Base-by-base conservation (phyloP, 2,888 invertebrate species). In the Leptinotarsa haldemani region DNA sequence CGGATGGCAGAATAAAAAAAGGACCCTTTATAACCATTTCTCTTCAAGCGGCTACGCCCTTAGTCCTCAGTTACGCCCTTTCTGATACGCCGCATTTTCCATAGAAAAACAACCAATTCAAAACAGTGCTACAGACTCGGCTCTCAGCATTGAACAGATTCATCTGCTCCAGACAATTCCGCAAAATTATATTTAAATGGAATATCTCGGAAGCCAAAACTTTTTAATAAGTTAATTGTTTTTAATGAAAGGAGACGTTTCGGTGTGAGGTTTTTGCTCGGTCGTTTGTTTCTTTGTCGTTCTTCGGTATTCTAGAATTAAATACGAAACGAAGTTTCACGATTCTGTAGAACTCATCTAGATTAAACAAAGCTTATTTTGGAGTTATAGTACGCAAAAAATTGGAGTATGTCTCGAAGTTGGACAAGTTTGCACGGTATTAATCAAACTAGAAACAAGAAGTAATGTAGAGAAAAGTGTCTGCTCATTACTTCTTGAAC, bases 211-310 rank as follows among this genome's bases (percentile, higher is more conserved):
- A 53, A 22, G 65, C 65, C 9, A n/a, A 52, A 70, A 70, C 25
- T 70, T 70, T 70, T 65, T 70, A 70, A 70, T 70, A 70, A 70
- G 52, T 52, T 50, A 70, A 70, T 65, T 65, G 47, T 22, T n/a
- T 40, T 40, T 65, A 70, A 65, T 70, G 52, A 65, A 53, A 70
- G 47, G 65, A 56, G 56, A 53, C 30, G 47, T 50, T 47, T 25
- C 25, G 30, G 30, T 46, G n/a, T 65, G 15, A 20, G 40, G 56
- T 56, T 18, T 56, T 56, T 15, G 56, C 56, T 16, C 4, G 22
- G 15, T 15, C 18, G n/a, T n/a, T 50, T 18, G 3, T 52, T 52
- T 52, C 18, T 16, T 53, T 47, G 16, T 65, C 65, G 15, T 65
- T 56, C 56, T 15, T 56, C 22, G 22, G 13, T 56, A 13, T 1